Conservation (phyloP, 23 tunicate genomes). For the Styela clava region DNA sequence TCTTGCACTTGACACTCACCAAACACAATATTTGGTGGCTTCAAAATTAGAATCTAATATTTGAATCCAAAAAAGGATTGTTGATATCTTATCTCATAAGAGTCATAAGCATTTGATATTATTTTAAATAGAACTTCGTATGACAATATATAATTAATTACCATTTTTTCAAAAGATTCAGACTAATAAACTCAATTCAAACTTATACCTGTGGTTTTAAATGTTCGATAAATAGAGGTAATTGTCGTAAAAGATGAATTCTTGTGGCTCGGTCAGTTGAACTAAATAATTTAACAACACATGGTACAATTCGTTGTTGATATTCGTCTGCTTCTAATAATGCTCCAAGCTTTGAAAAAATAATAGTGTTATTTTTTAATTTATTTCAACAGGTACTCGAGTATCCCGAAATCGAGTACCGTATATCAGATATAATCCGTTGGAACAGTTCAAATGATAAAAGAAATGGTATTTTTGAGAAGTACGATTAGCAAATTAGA, state of each 20-base stretch:
- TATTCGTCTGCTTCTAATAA: conserved; percentile 63
- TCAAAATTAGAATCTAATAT: no score
- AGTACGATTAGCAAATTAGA: no score
- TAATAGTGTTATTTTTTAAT: not conserved
- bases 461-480: no score
- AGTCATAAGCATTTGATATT: no score
- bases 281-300: conserved; percentile 84
- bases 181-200: no score
- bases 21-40: no score
- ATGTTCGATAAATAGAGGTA: conserved; percentile 85
- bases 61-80: no score
- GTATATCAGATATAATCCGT: not conserved
- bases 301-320: conserved; percentile 90
- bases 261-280: conserved; percentile 97
- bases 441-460: not conserved
- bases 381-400: not conserved
- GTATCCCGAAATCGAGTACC: not conserved
- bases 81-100: no score
- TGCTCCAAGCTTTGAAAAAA: conserved; percentile 66
- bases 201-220: conserved; percentile 85
- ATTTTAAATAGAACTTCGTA: no score
- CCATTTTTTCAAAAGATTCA: no score
- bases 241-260: conserved; percentile 85
- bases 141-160: no score
- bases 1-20: no score